Conservation (phyloP, 2,888 invertebrate genomes). For the Capitulum mitella region DNA sequence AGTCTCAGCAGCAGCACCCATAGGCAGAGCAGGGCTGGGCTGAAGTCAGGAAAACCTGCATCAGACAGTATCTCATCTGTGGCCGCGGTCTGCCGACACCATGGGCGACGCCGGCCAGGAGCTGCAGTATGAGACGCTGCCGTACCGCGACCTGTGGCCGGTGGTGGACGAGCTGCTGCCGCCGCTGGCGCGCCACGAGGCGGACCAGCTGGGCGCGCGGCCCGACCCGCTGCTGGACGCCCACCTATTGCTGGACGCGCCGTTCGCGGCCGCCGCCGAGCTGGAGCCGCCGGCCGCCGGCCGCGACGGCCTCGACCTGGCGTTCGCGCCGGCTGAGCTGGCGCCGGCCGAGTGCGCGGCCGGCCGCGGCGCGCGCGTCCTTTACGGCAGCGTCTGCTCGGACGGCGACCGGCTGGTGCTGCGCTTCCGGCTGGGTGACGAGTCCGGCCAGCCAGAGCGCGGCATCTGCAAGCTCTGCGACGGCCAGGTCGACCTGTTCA, state of each 20-base stretch:
- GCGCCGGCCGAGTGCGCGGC: conserved; percentile 59
- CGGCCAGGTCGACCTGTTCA: neutral
- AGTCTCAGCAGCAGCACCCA: no score
- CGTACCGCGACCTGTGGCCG: conserved; percentile 19
- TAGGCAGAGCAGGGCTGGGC: no score
- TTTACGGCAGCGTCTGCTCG: conserved; percentile 66
- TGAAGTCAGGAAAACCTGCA: no score
- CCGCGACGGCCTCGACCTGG: conserved; percentile 54
- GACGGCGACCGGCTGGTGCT: conserved; percentile 60
- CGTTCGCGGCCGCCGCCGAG: conserved; percentile 44
- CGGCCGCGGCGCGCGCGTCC: conserved; percentile 65
- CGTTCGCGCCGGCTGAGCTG: conserved; percentile 46
- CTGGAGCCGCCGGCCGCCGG: conserved; percentile 64
- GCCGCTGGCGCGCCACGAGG: conserved; percentile 63
- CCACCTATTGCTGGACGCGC: conserved; percentile 48
- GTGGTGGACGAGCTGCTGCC: conserved; percentile 15
- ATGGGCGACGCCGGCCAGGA: neutral
- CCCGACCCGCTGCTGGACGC: conserved; percentile 83
- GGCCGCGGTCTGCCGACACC: no score
- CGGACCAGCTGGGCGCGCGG: conserved; percentile 71
- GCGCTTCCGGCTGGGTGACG: conserved; percentile 51
- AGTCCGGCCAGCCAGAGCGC: conserved; percentile 6
- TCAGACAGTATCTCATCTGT: neutral
- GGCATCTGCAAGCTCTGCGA: neutral
- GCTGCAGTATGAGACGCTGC: neutral